Evolutionary conservation across 1,140 invertebrate species (phyloP).

Genomic region (Bathynomus jamesi): DNA sequence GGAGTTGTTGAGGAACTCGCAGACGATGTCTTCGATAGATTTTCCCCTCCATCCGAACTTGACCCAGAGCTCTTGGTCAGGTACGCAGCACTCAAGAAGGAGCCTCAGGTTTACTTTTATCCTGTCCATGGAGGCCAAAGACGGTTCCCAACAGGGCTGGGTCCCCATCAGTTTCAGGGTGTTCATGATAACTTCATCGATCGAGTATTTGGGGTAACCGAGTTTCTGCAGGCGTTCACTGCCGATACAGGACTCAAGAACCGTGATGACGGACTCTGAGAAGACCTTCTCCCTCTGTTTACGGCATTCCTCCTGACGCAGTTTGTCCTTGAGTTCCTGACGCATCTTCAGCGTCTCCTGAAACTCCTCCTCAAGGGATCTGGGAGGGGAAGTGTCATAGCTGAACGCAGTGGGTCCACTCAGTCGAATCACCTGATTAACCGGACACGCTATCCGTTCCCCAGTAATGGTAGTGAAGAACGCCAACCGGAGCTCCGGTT

Average conservation of each 20-base stretch:
- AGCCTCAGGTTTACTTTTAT: slow-evolving; percentile 36
- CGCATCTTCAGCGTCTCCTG: slow-evolving; percentile 3
- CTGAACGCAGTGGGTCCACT: slow-evolving; percentile 4
- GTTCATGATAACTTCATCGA: slow-evolving; percentile 32
- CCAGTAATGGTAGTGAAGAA: slow-evolving; percentile 32
- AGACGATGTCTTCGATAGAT: slow-evolving; percentile 36
- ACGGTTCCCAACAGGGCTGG: slow-evolving; percentile 35
- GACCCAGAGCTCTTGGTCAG: slow-evolving; percentile 34
- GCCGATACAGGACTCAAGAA: slow-evolving; percentile 28
- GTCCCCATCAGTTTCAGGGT: slow-evolving; percentile 26
- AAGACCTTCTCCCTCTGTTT: slow-evolving; percentile 24
- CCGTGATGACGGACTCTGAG: slow-evolving; percentile 15
- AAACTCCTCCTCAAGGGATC: neutral
- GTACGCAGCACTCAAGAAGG: slow-evolving; percentile 32
- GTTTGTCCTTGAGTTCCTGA: slow-evolving; percentile 5
- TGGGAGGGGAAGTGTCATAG: neutral
- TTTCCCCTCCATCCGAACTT: slow-evolving; percentile 35
- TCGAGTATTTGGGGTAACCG: slow-evolving; percentile 24
- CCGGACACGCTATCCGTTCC: slow-evolving; percentile 26
- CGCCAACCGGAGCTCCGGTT: neutral
- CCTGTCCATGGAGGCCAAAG: slow-evolving; percentile 29
- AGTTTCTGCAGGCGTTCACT: slow-evolving; percentile 19
- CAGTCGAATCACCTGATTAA: slow-evolving; percentile 20
- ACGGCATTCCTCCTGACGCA: slow-evolving; percentile 16
- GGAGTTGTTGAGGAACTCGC: slow-evolving; percentile 28